Base-by-base conservation (phyloP, 2,797 vertebrate species). In the Poecilia velifera region DNA sequence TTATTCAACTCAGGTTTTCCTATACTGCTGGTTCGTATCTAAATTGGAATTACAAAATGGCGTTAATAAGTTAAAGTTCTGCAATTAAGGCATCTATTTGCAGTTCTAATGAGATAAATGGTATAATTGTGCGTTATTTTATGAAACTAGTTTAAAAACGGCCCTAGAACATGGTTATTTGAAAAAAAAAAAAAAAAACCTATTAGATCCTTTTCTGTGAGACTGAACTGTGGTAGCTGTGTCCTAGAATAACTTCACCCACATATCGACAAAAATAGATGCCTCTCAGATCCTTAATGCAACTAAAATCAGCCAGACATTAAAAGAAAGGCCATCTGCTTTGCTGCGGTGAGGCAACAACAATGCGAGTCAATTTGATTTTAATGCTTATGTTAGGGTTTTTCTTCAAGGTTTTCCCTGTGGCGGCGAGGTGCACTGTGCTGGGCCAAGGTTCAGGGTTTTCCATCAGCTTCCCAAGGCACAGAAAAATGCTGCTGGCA, bases 401-500 rank as follows among this genome's bases (percentile, higher is more conserved):
- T 16, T 45, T n/a, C 10, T 14, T 45, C 0, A 14, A n/a, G 12
- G 41, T n/a, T 71, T 71, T 71, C 43, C 68, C n/a, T 45, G 41
- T 3, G 25, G 39, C 43, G 20, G 66, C 41, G 14, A 41, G 43
- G 45, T 71, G 41, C 25, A 45, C 45, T 8, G 62, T 36, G 51
- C 22, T 46, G 43, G 68, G 43, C 68, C 68, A 71, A 71, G 43
- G 41, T 71, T 71, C 68, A 28, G 13, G 41, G 68, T 46, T 71
- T 53, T 70, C 64, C 59, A 76, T 36, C 34, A 39, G 34, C 43
- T 36, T 76, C 34, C 34, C 47, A 76, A 43, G 10, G 6, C 22
- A 73, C 43, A 72, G 25, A 53, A 74, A 51, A 34, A 9, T 43
- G 49, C 73, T 46, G 49, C 49, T 80, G 78, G 25, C 51, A 75